phyloP scores from a whole-genome alignment of 2,113 vertebrate species.

The Lophochroa leadbeateri region DNA sequence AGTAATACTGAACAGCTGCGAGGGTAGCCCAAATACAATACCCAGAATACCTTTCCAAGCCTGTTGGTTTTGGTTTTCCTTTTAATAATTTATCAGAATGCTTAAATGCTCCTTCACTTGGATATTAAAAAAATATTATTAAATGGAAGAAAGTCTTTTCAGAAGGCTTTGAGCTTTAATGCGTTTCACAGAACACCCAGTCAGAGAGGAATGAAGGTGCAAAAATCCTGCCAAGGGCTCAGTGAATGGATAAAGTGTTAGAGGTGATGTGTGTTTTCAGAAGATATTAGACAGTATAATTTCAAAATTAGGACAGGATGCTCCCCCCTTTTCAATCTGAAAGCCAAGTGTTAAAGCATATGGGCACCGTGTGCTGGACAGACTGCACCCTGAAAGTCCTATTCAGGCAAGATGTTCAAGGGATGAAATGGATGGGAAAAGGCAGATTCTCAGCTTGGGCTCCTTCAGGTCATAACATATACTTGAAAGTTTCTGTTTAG shows the following conservation, averaged over 20 bases:
- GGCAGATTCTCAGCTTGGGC: not conserved
- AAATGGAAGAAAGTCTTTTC: conserved; percentile 35
- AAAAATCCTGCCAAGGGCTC: conserved; percentile 34
- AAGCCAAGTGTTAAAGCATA: not conserved
- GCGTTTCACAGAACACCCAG: conserved; percentile 17
- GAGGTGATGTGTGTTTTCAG: not conserved
- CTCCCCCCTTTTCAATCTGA: not conserved
- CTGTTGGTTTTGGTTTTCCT: not conserved
- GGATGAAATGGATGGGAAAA: not conserved
- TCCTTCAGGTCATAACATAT: not conserved
- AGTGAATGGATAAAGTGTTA: conserved; percentile 31
- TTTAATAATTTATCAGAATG: conserved; percentile 11
- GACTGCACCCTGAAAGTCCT: not conserved
- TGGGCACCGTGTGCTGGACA: not conserved
- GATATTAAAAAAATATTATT: conserved; percentile 41
- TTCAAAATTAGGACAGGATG: not conserved
- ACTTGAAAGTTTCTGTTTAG: not conserved
- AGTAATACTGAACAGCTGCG: not conserved
- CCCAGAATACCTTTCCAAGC: not conserved
- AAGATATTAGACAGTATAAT: not conserved
- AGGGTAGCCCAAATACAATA: conserved; percentile 1
- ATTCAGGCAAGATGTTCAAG: not conserved
- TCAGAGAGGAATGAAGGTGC: conserved; percentile 25
- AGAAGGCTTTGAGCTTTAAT: conserved; percentile 35
- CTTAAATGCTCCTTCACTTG: not conserved